Percentiles rank a stretch among this genome's conserved stretches.
Conservation (phyloP, 1,140 invertebrate genomes). For the Drosophila bocqueti region DNA sequence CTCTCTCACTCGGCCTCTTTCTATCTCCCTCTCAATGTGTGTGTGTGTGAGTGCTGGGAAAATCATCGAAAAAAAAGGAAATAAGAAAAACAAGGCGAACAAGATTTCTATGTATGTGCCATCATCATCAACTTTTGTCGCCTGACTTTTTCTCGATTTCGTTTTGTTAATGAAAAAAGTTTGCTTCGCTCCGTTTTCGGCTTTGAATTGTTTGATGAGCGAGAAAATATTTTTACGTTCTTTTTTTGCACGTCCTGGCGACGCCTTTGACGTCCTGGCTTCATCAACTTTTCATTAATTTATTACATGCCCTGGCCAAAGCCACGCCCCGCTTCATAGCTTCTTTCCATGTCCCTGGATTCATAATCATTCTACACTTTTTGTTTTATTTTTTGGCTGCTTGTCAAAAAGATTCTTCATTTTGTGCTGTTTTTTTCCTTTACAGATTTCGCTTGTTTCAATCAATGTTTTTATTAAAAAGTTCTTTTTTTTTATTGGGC, state of each 20-base stretch:
- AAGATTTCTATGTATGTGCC: conserved; percentile 47
- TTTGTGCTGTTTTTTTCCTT: conserved; percentile 33
- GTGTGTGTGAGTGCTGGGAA: conserved; percentile 30
- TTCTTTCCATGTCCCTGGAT: conserved; percentile 2
- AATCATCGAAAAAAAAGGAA: conserved; percentile 16
- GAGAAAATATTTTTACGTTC: conserved; percentile 41
- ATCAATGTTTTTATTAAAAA: conserved; percentile 72
- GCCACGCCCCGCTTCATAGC: conserved; percentile 13
- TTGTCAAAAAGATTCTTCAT: conserved; percentile 51
- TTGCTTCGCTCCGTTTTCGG: conserved; percentile 29
- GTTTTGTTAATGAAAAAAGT: conserved; percentile 77
- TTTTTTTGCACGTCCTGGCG: conserved; percentile 12
- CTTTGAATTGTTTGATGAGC: conserved; percentile 53
- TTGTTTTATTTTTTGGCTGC: conserved; percentile 19
- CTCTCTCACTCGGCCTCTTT: background rate
- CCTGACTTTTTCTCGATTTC: conserved; percentile 54
- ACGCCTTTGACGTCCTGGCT: conserved; percentile 61
- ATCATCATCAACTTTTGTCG: conserved; percentile 54
- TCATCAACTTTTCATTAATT: conserved; percentile 78
- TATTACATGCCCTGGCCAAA: conserved; percentile 58
- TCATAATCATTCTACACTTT: conserved; percentile 65
- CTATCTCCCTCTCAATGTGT: conserved; percentile 12
- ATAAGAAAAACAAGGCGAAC: conserved; percentile 14
- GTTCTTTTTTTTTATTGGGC: conserved; percentile 29
- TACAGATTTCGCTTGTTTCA: conserved; percentile 48